Evolutionary conservation across 2,797 vertebrate genomes (phyloP).

Genomic region (Moxostoma hubbsi): DNA sequence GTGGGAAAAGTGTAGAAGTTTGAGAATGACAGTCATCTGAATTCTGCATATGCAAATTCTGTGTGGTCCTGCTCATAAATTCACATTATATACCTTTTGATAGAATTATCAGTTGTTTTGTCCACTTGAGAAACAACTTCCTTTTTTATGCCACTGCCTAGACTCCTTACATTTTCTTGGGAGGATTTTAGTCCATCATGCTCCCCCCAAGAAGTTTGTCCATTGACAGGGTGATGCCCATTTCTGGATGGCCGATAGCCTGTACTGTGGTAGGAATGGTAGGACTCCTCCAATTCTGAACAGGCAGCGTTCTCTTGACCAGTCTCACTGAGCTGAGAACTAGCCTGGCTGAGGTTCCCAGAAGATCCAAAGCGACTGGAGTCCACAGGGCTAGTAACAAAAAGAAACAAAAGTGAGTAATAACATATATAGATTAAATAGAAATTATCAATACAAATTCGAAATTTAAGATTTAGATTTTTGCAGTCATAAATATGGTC

Average conservation of each 20-base stretch:
- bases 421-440: neutral
- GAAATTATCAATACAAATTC: neutral
- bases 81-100: conserved; percentile 66
- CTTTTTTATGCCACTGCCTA: conserved; percentile 58
- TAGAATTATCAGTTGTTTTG: conserved; percentile 65
- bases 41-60: too few relatives aligned
- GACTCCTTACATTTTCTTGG: conserved; percentile 49
- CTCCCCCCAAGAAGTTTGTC: conserved; percentile 60
- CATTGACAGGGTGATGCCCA: conserved; percentile 56
- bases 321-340: conserved; percentile 91
- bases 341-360: conserved; percentile 93
- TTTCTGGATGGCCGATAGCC: conserved; percentile 73
- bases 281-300: conserved; percentile 85
- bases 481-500: neutral
- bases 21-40: too few relatives aligned
- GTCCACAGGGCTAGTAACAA: conserved; percentile 86
- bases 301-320: conserved; percentile 83
- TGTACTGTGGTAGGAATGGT: conserved; percentile 81
- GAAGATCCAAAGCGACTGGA: conserved; percentile 95
- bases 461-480: too few relatives aligned
- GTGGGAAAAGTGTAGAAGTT: too few relatives aligned
- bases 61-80: too few relatives aligned
- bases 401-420: conserved; percentile 41
- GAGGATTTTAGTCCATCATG: conserved; percentile 56
- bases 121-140: conserved; percentile 58